Base-by-base conservation (phyloP, 2,797 vertebrate genomes). In the Muraenolepis orangiensis region DNA sequence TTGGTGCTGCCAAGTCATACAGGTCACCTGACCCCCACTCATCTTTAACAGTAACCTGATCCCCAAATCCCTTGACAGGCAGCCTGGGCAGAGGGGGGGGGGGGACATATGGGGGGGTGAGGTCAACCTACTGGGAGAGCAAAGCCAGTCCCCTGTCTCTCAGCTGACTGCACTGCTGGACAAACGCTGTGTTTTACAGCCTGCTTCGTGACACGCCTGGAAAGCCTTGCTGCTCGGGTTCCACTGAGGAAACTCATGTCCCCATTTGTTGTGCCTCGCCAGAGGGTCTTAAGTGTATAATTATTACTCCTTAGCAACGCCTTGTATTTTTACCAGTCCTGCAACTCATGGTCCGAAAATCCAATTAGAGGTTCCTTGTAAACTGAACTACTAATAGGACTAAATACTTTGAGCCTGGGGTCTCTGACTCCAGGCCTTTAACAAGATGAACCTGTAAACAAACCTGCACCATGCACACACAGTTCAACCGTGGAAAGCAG, bases 301-400 rank as follows among this genome's bases (percentile, higher is more conserved):
- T 31, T 30, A 29, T 14, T 66, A 4, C 66, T 26, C 10, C 36
- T 28, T 14, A 40, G 69, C 6, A n/a, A 38, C 0, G 66, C 67
- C 0, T 67, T 84, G 81, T 81, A 73, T 76, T 84, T 83, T 79
- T 81, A 85, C 79, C 26, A 76, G 57, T 6, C 31, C 23, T 51
- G 42, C 18, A 20, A 16, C 36, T 13, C 40, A 30, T 29, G 68
- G 31, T 7, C 83, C 78, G 73, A 26, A 73, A 84, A 79, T 79
- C 51, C 51, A 85, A 81, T 85, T 82, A 82, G 74, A 34, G 76
- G 69, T 83, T 73, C 72, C 78, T 76, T 74, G 79, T 85, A 74
- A 80, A n/a, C n/a, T 36, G 72, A 70, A 23, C 78, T 69, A 74
- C 68, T 79, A 81, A 79, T 85, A 72, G 78, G 57, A 36, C 0